Evolutionary conservation across 2,888 invertebrate genomes (phyloP), one percentile per base, ranked within the genome.

Genomic region (Prenolepis imparis): DNA sequence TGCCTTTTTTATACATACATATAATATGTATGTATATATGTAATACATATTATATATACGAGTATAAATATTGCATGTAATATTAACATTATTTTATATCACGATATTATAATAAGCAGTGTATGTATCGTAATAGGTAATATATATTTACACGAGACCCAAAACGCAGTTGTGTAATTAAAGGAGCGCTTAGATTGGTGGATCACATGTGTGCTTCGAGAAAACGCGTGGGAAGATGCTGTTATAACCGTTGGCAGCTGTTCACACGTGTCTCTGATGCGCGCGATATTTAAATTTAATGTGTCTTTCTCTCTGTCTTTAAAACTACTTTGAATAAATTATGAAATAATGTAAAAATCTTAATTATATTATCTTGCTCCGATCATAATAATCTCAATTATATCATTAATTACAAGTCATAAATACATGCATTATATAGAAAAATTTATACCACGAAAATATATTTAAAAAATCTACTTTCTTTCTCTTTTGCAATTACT

Each of bases 211-310:
- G 89, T 91, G 91, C 91, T 90, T 87, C 84, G 88, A 86, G 88
- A 90, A 93, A 91, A 91, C 91, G 93, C 94, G 94, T 94, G 94
- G 94, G 94, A 94, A 94, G 93, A 90, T 90, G 90, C 82, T 91
- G 89, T 87, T 88, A 87, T 83, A 87, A 84, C 86, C 89, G 92
- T 93, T 92, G 91, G 86, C 94, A 94, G 93, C 92, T 94, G 94
- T 93, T 93, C 93, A 93, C 94, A 94, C 93, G 92, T 94, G 94
- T 93, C 88, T 70, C 84, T 86, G 86, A 86, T 86, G 83, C 80
- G 52, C 48, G 78, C 82, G 73, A 84, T 80, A 83, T 86, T 86
- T 75, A 84, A 87, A 87, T 90, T 85, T 73, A 67, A 75, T 80
- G 55, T 24, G 63, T 55, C 57, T 36, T 6, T 66, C 63, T 12